A percentile compares a stretch with the other conserved stretches of the same genome.
phyloP scores from a whole-genome alignment of 2,888 invertebrate species.

The Lasioglossum oenotherae region DNA sequence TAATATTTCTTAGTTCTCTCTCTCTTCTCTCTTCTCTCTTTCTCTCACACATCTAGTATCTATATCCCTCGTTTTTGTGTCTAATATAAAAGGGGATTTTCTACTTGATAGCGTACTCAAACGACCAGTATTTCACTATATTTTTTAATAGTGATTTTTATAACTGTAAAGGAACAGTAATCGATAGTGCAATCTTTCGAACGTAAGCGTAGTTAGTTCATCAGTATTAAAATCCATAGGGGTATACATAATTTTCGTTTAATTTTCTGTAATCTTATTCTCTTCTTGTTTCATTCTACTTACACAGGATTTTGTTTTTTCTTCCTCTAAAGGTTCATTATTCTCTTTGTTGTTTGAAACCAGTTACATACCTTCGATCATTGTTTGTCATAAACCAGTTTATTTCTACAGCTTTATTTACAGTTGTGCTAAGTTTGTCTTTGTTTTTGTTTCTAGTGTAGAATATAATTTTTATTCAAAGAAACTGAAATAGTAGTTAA shows the following conservation, averaged over 20 bases:
- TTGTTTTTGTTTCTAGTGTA: background rate
- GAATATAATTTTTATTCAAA: background rate
- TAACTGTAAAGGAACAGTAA: constrained; percentile 55
- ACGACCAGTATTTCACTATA: constrained; percentile 64
- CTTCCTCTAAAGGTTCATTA: background rate
- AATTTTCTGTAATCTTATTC: constrained; percentile 21
- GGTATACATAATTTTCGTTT: constrained; percentile 21
- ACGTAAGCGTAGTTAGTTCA: constrained; percentile 48
- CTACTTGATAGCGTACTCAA: constrained; percentile 54
- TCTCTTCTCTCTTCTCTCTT: background rate
- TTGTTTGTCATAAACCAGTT: background rate
- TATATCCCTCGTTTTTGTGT: constrained; percentile 41
- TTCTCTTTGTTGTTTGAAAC: background rate
- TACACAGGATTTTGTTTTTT: background rate
- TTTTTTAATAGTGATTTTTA: constrained; percentile 63
- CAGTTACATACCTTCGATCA: background rate
- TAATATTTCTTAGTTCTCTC: constrained; percentile 29
- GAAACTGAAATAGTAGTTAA: background rate
- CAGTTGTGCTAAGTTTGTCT: constrained; percentile 3
- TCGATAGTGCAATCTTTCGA: constrained; percentile 51
- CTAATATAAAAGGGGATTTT: constrained; percentile 53
- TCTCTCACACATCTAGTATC: constrained; percentile 5
- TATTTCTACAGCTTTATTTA: background rate
- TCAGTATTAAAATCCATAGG: constrained; percentile 52
- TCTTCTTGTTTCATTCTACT: background rate